A percentile compares a stretch with the other conserved stretches of the same genome.
Conservation (phyloP, 2,113 vertebrate species). For the Ia io region DNA sequence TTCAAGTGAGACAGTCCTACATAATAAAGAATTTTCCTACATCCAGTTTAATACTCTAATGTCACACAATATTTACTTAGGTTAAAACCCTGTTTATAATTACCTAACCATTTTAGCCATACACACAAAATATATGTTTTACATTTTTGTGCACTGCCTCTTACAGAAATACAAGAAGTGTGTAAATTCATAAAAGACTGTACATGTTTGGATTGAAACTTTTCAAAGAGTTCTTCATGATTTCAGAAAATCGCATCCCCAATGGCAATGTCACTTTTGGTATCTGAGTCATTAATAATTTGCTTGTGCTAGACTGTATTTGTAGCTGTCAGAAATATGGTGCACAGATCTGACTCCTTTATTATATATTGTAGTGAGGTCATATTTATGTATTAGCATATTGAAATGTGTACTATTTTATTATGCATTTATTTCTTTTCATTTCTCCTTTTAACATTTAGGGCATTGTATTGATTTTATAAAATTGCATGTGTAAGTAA, state of each 20-base stretch:
- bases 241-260: neutral
- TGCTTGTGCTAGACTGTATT: neutral
- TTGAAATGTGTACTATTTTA: neutral
- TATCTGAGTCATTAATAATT: neutral
- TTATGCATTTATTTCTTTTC: neutral
- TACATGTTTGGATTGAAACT: neutral
- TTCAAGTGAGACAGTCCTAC: neutral
- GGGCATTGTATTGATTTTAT: neutral
- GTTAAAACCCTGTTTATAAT: neutral
- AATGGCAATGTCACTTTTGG: neutral
- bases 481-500: neutral
- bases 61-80: neutral
- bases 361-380: neutral
- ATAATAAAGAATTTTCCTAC: neutral
- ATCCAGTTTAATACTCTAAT: neutral
- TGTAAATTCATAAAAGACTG: neutral
- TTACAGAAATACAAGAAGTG: neutral
- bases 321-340: neutral
- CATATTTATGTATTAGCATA: neutral
- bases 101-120: neutral
- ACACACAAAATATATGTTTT: neutral
- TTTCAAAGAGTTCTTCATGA: neutral
- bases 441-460: neutral
- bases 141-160: neutral
- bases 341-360: neutral